Evolutionary conservation across 2,888 invertebrate species (phyloP).

Genomic region (Agelastica alni): DNA sequence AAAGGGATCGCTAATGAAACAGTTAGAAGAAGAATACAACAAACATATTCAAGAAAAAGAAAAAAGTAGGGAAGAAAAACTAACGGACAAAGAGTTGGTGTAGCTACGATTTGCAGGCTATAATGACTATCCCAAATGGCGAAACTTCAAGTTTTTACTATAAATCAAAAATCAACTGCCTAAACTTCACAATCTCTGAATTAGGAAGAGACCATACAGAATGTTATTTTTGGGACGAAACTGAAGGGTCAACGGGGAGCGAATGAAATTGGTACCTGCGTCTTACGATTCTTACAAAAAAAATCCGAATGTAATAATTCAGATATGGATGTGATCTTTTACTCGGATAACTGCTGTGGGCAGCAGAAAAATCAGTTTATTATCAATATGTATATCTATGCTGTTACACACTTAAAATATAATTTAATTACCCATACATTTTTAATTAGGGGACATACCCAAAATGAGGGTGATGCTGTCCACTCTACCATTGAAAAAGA

Average conservation of each 20-base stretch:
- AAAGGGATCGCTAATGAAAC: background rate
- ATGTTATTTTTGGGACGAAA: constrained; percentile 15
- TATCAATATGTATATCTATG: constrained; percentile 8
- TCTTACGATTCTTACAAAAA: constrained; percentile 8
- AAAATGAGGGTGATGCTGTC: constrained; percentile 13
- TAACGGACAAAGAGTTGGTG: background rate
- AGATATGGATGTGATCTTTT: constrained; percentile 7
- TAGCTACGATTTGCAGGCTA: background rate
- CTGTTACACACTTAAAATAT: constrained; percentile 11
- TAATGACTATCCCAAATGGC: background rate
- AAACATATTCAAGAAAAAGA: background rate
- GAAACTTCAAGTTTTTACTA: constrained; percentile 5
- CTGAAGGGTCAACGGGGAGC: constrained; percentile 2
- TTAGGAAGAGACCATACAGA: background rate
- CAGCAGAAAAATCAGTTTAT: constrained; percentile 16
- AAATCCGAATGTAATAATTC: background rate
- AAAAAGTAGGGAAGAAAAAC: background rate
- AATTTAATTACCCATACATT: constrained; percentile 17
- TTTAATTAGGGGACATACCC: constrained; percentile 6
- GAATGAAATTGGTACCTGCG: constrained; percentile 7
- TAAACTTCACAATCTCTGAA: constrained; percentile 6
- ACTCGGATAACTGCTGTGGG: constrained; percentile 12
- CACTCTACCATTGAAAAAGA: constrained; percentile 23
- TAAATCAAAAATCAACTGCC: constrained; percentile 2
- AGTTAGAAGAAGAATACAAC: background rate